These are phyloP conservation scores for Drosophila albomicans DNA, from an alignment of 1,140 invertebrate genomes.

Conservation along the genomic window DNA sequence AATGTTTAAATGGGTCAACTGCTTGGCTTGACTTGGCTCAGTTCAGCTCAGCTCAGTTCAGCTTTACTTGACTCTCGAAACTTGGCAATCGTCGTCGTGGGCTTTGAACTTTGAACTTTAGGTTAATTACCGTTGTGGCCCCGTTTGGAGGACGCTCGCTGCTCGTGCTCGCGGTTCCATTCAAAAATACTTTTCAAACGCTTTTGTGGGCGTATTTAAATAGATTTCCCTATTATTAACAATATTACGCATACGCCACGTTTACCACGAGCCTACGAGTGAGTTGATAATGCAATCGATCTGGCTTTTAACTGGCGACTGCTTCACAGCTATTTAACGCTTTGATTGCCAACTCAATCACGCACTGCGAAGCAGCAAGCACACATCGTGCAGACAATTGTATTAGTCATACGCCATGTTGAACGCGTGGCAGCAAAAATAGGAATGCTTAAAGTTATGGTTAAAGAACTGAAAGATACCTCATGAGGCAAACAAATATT, in stretches of 20 bases:
- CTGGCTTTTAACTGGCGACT: constrained; percentile 11
- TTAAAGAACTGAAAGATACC: constrained; percentile 5
- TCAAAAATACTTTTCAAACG: constrained; percentile 1
- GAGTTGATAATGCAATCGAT: constrained; percentile 6
- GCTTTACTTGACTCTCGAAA: background rate
- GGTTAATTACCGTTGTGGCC: constrained; percentile 68
- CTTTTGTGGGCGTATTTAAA: constrained; percentile 4
- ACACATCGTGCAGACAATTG: constrained; percentile 27
- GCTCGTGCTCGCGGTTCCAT: background rate
- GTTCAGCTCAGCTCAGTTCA: too few relatives aligned
- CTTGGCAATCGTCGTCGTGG: constrained; percentile 38
- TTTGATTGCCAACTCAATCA: constrained; percentile 18
- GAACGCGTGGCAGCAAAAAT: constrained; percentile 20
- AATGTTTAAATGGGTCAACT: constrained; percentile 67
- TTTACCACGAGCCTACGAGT: background rate
- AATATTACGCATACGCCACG: constrained; percentile 38
- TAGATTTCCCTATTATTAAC: constrained; percentile 2
- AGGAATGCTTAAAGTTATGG: background rate
- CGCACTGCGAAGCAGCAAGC: background rate
- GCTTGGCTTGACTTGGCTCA: constrained; percentile 28
- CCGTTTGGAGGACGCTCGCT: constrained; percentile 24
- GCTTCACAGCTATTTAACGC: constrained; percentile 25
- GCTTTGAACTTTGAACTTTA: constrained; percentile 81
- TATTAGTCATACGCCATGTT: constrained; percentile 67
- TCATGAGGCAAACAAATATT: background rate